Conservation (phyloP, 2,888 invertebrate species). For the Erpobdella octoculata region DNA sequence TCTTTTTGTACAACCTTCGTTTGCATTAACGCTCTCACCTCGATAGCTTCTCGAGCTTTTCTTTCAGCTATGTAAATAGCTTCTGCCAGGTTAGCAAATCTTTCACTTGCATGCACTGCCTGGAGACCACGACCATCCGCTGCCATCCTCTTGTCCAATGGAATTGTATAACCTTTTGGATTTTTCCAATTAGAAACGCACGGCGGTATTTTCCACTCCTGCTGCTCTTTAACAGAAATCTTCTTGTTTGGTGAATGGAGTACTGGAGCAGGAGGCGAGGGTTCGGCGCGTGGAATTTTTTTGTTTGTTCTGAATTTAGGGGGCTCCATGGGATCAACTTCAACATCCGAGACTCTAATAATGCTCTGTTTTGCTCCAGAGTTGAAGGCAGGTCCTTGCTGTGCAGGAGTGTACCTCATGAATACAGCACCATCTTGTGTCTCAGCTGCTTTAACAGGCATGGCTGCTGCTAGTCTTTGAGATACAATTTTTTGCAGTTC, state of each 20-base stretch:
- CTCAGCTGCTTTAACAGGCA: slow-evolving; percentile 91
- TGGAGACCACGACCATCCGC: slow-evolving; percentile 96
- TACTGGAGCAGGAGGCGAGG: slow-evolving; percentile 96
- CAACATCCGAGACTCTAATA: slow-evolving; percentile 85
- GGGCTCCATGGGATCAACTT: slow-evolving; percentile 95
- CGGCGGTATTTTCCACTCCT: slow-evolving; percentile 98
- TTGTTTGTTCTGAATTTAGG: slow-evolving; percentile 96
- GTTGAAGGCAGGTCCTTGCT: slow-evolving; percentile 86
- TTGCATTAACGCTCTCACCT: slow-evolving; percentile 88
- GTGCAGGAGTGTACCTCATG: slow-evolving; percentile 89
- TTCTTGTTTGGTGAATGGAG: slow-evolving; percentile 94
- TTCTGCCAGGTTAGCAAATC: slow-evolving; percentile 95
- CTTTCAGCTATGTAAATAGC: slow-evolving; percentile 93
- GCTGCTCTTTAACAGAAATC: slow-evolving; percentile 92
- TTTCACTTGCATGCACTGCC: slow-evolving; percentile 89
- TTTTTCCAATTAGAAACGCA: slow-evolving; percentile 99
- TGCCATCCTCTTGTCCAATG: slow-evolving; percentile 90
- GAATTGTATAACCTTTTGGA: slow-evolving; percentile 94
- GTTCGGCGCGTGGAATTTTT: slow-evolving; percentile 95
- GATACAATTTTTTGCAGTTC: slow-evolving; percentile 73
- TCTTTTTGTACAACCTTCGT: slow-evolving; percentile 92
- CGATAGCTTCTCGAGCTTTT: slow-evolving; percentile 93
- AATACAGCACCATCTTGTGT: slow-evolving; percentile 88
- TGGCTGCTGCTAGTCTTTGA: slow-evolving; percentile 83
- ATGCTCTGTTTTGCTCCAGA: slow-evolving; percentile 95